Base-by-base conservation (phyloP, 2,113 vertebrate species). In the Albula goreensis region DNA sequence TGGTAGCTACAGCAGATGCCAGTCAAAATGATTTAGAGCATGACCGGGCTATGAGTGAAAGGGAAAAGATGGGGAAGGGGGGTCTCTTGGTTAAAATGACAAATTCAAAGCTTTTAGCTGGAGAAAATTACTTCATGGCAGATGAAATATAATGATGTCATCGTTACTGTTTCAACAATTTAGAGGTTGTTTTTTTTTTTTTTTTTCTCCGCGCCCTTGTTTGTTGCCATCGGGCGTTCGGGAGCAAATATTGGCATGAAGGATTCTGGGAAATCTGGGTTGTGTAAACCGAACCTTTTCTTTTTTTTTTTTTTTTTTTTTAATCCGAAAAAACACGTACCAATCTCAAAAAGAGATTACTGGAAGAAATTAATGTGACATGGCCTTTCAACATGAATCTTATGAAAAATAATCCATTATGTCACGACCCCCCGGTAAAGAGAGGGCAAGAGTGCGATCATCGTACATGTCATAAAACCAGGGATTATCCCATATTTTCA, bases 141-240 rank as follows among this genome's bases (percentile, higher is more conserved):
- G 88, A 93, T 92, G 89, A 90, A 92, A 89, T 52, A 48, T 91
- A 91, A 93, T 92, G 92, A 94, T 92, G 92, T 94, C 93, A 94
- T 85, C 10, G 83, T 57, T 70, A 89, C 82, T 88, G 90, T 92
- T 94, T 92, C 90, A 90, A 94, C 93, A 91, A 93, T 91, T 41
- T 41, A 41, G 31, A 41, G 31, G 31, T 41, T 41, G 31, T 41
- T 41, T 41, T 41, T 41, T 41, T 41, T 41, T 41, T 41, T 41
- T 41, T 41, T 93, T 93, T 90, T 91, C 93, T 92, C 93, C 91
- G 83, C 91, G 88, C 90, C 89, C 89, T 84, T 78, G 92, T 90
- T 88, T 78, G 92, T 90, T 88, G 90, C 88, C 90, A 90, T 93
- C 90, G 85, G 66, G 79, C 85, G 49, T 50, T 31, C 77, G 82